These are phyloP conservation scores for Neodiprion lecontei DNA, from an alignment of 1,140 invertebrate genomes.

Conservation along the genomic window DNA sequence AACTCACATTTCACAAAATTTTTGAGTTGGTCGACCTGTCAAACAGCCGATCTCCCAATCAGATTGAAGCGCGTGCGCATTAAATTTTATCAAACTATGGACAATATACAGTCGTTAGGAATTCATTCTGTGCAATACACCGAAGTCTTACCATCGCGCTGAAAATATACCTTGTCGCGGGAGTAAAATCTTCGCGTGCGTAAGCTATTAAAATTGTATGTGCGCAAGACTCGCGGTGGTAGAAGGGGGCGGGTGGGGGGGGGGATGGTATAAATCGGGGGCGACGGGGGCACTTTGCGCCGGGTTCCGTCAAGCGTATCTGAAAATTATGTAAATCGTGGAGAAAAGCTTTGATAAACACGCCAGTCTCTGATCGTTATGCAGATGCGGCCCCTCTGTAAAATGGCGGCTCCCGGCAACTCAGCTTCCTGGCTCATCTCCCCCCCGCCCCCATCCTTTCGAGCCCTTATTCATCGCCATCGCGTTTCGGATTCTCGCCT, in stretches of 20 bases:
- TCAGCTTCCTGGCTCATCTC: constrained; percentile 3
- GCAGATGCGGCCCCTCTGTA: constrained; percentile 59
- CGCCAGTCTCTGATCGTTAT: constrained; percentile 64
- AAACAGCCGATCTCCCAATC: too few species aligned
- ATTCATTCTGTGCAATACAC: too few species aligned
- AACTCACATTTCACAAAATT: too few species aligned
- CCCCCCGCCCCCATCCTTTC: not conserved
- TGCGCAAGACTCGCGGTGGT: not conserved
- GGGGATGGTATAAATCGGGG: not conserved
- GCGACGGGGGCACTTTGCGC: not conserved
- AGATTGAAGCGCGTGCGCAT: too few species aligned
- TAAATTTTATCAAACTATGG: too few species aligned
- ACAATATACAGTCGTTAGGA: too few species aligned
- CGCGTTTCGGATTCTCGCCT: not conserved
- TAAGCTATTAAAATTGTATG: constrained; percentile 4
- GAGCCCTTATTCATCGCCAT: not conserved
- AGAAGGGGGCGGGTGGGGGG: not conserved
- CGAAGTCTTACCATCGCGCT: too few species aligned
- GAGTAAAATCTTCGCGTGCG: not conserved
- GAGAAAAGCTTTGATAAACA: constrained; percentile 65
- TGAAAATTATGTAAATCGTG: constrained; percentile 63
- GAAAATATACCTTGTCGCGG: too few species aligned
- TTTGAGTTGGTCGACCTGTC: too few species aligned
- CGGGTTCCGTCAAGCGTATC: constrained; percentile 34
- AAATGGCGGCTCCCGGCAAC: constrained; percentile 54